Evolutionary conservation across 2,113 vertebrate species (phyloP).

Genomic region (Pseudolaguvia tuberculata): DNA sequence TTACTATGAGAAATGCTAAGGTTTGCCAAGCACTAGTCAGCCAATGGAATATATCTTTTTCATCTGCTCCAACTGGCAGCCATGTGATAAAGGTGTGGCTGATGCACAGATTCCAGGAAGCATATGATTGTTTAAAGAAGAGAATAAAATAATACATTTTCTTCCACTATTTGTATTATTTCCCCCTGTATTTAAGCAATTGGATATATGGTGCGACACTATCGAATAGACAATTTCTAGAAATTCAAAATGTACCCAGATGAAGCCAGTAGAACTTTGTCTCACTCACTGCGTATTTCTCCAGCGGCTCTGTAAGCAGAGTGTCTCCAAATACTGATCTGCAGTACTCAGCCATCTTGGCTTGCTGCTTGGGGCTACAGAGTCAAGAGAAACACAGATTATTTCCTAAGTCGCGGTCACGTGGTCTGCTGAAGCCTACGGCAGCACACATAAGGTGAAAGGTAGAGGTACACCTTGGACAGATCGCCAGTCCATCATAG

Average conservation of each 20-base stretch:
- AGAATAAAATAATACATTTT: background rate
- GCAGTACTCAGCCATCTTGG: constrained; percentile 99
- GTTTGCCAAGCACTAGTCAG: constrained; percentile 35
- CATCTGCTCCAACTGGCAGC: constrained; percentile 1
- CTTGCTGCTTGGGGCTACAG: constrained; percentile 90
- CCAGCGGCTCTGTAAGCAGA: constrained; percentile 87
- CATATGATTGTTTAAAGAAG: background rate
- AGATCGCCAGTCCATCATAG: too few species aligned
- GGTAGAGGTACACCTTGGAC: too few species aligned
- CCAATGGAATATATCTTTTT: constrained; percentile 34
- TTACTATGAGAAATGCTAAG: constrained; percentile 45
- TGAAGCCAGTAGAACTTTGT: background rate
- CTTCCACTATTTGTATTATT: background rate
- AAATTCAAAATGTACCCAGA: background rate
- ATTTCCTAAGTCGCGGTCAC: too few species aligned
- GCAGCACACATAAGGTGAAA: too few species aligned
- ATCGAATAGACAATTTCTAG: background rate
- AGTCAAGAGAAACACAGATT: constrained; percentile 32
- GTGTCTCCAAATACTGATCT: constrained; percentile 95
- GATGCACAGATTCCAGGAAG: background rate
- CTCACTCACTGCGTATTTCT: constrained; percentile 88
- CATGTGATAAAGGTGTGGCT: constrained; percentile 19
- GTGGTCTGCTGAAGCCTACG: too few species aligned
- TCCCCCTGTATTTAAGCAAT: background rate
- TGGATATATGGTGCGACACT: background rate